A percentile compares a stretch with the other conserved stretches of the same genome.
phyloP scores from a whole-genome alignment of 2,113 vertebrate species.

The Cavia porcellus region DNA sequence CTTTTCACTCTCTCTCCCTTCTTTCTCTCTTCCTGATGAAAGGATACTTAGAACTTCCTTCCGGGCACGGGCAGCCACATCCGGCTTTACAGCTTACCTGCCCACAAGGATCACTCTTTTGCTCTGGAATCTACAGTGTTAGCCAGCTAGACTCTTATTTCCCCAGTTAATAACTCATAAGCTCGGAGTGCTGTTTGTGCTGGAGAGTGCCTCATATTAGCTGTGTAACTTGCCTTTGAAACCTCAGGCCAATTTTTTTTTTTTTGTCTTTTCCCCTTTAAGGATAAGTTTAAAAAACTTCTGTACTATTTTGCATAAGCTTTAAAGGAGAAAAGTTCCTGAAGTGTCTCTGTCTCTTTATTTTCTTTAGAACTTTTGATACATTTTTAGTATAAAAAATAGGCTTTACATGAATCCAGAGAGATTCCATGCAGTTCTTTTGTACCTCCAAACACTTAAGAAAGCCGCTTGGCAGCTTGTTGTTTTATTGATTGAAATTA shows the following conservation, averaged over 20 bases:
- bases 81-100: constrained; percentile 29
- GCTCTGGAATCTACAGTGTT: background rate
- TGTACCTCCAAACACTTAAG: constrained; percentile 39
- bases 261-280: background rate
- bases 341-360: constrained; percentile 51
- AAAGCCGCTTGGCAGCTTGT: background rate
- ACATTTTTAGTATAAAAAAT: constrained; percentile 52
- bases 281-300: constrained; percentile 60
- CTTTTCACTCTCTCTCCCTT: background rate
- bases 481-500: constrained; percentile 12
- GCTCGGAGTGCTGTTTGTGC: background rate
- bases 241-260: background rate
- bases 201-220: background rate
- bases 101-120: constrained; percentile 14
- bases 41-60: no score
- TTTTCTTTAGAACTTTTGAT: constrained; percentile 58
- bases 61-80: background rate
- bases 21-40: background rate
- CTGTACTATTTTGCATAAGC: constrained; percentile 42
- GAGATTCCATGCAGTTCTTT: constrained; percentile 40
- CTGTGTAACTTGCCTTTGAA: constrained; percentile 58
- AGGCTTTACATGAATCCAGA: constrained; percentile 42
- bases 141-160: background rate
- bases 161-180: constrained; percentile 6
- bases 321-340: constrained; percentile 48